Conservation (phyloP, 2,888 invertebrate species). For the Aporophyla lueneburgensis region DNA sequence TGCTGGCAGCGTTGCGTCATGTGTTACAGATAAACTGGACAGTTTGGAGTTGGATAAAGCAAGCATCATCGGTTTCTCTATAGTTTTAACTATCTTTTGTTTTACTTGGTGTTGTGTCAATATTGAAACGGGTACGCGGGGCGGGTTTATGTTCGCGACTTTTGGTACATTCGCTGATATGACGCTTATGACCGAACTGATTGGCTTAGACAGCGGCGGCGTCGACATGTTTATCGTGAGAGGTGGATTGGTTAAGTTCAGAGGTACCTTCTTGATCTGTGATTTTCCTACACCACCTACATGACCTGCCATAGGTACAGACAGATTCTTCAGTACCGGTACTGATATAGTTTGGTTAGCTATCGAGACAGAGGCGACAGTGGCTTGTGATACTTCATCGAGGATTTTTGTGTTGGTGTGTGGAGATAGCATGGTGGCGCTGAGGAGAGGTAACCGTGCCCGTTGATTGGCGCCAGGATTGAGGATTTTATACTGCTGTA, state of each 20-base stretch:
- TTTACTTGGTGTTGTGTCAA: conserved; percentile 88
- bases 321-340: conserved; percentile 85
- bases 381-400: conserved; percentile 91
- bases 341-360: conserved; percentile 90
- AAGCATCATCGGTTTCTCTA: conserved; percentile 88
- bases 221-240: conserved; percentile 83
- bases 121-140: conserved; percentile 85
- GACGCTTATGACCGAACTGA: conserved; percentile 88
- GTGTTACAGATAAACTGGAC: conserved; percentile 90
- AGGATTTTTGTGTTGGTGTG: conserved; percentile 87
- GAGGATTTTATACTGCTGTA: conserved; percentile 88
- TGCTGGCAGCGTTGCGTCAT: conserved; percentile 91
- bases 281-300: conserved; percentile 71
- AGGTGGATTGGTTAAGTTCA: conserved; percentile 81
- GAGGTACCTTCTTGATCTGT: conserved; percentile 77
- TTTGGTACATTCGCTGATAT: conserved; percentile 87
- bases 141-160: conserved; percentile 78
- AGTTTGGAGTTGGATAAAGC: conserved; percentile 89
- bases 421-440: conserved; percentile 76
- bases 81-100: conserved; percentile 89
- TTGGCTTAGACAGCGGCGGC: conserved; percentile 82
- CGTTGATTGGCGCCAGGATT: conserved; percentile 78
- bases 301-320: conserved; percentile 79
- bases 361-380: conserved; percentile 89
- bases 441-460: conserved; percentile 84